phyloP scores from a whole-genome alignment of 2,888 invertebrate species.

The Chrysopilus asiliformis region DNA sequence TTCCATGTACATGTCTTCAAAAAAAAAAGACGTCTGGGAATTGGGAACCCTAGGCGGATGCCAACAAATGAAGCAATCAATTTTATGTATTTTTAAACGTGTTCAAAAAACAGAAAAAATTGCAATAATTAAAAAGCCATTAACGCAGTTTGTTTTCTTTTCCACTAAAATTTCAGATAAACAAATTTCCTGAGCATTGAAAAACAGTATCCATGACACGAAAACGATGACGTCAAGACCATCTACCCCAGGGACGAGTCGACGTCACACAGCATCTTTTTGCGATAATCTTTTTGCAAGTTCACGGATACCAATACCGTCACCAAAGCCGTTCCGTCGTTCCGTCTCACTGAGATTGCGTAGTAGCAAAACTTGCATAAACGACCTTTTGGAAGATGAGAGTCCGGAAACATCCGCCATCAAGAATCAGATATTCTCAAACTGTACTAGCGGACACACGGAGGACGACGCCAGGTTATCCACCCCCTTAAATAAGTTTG shows the following conservation, averaged over 20 bases:
- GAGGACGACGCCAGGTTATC: neutral
- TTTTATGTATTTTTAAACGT: too few relatives aligned
- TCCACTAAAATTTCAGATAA: too few relatives aligned
- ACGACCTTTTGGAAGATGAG: constrained; percentile 12
- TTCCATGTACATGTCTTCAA: too few relatives aligned
- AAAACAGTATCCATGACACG: too few relatives aligned
- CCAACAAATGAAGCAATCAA: too few relatives aligned
- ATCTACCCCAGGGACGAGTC: constrained; percentile 11
- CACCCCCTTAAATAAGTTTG: neutral
- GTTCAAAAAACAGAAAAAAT: too few relatives aligned
- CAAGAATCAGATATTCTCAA: too few relatives aligned
- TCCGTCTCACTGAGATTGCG: constrained; percentile 55
- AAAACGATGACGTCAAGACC: constrained; percentile 11
- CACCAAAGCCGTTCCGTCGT: constrained; percentile 41
- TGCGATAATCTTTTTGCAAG: constrained; percentile 2
- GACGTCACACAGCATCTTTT: constrained; percentile 19
- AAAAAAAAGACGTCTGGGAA: too few relatives aligned
- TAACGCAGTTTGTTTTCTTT: too few relatives aligned
- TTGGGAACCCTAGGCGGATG: too few relatives aligned
- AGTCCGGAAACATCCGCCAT: constrained; percentile 20
- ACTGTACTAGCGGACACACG: neutral
- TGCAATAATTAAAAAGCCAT: too few relatives aligned
- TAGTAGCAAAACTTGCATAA: constrained; percentile 38
- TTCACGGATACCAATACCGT: constrained; percentile 16
- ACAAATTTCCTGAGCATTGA: too few relatives aligned